phyloP scores from a whole-genome alignment of 2,888 invertebrate species.

The Amblyjoppa proteus region DNA sequence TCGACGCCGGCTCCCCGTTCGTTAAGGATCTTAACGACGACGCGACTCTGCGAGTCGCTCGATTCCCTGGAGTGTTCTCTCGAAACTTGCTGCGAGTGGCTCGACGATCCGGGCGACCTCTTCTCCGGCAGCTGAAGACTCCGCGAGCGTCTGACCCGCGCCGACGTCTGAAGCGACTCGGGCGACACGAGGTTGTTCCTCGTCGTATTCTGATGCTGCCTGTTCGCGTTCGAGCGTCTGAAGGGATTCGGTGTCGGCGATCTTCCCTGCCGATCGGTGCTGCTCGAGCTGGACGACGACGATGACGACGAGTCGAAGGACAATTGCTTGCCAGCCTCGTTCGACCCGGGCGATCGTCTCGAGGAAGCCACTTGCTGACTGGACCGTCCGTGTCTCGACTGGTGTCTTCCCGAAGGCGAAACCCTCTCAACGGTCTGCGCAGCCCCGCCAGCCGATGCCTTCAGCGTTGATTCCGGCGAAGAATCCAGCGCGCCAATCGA shows the following conservation, averaged over 20 bases:
- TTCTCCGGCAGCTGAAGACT: constrained; percentile 89
- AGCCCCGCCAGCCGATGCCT: constrained; percentile 17
- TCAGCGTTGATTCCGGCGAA: constrained; percentile 80
- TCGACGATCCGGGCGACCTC: constrained; percentile 85
- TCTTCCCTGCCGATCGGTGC: constrained; percentile 77
- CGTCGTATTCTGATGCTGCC: constrained; percentile 77
- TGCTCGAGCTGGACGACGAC: constrained; percentile 80
- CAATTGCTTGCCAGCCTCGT: constrained; percentile 80
- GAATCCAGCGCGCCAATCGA: constrained; percentile 78
- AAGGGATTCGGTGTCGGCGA: constrained; percentile 81
- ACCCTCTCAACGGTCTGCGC: constrained; percentile 76
- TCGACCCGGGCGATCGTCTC: constrained; percentile 82
- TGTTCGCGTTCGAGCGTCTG: constrained; percentile 74
- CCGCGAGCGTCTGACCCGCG: constrained; percentile 86
- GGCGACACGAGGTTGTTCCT: constrained; percentile 78
- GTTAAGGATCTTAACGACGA: constrained; percentile 83
- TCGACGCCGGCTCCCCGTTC: constrained; percentile 75
- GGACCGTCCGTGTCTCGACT: constrained; percentile 72
- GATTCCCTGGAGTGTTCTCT: constrained; percentile 84
- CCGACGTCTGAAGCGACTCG: constrained; percentile 77
- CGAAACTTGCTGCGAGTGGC: constrained; percentile 80
- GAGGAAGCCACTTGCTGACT: constrained; percentile 77
- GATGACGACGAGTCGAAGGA: constrained; percentile 79
- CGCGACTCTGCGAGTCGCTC: constrained; percentile 80
- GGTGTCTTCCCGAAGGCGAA: constrained; percentile 75